Conservation (phyloP, 2,113 vertebrate species). For the Brevimyrus niger region DNA sequence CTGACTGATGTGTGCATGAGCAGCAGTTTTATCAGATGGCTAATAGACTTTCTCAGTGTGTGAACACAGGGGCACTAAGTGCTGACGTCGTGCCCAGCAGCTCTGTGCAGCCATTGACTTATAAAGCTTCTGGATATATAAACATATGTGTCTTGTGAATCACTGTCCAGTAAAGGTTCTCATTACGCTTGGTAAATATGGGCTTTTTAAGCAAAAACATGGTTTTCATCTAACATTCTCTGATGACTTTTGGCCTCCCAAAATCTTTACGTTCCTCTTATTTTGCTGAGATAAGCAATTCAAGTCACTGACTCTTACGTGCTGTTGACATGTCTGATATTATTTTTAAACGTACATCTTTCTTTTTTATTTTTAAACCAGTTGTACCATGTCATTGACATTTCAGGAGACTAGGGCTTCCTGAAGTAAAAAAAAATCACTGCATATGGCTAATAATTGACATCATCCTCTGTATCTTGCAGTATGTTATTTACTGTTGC, state of each 20-base stretch:
- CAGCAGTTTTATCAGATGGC: neutral
- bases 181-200: neutral
- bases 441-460: neutral
- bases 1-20: neutral
- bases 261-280: neutral
- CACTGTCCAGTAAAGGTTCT: neutral
- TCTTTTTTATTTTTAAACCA: neutral
- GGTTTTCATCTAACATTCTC: neutral
- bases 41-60: neutral
- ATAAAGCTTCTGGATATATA: neutral
- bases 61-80: neutral
- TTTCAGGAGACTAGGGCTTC: neutral
- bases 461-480: neutral
- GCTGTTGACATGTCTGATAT: neutral
- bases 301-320: neutral
- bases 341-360: neutral
- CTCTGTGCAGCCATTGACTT: neutral
- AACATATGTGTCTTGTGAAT: neutral
- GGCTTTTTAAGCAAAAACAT: neutral
- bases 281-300: neutral
- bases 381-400: neutral
- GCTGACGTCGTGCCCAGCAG: neutral
- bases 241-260: neutral
- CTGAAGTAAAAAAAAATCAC: neutral
- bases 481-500: neutral